Base-by-base conservation (phyloP, 1,140 invertebrate species). In the Ceratina japonica region DNA sequence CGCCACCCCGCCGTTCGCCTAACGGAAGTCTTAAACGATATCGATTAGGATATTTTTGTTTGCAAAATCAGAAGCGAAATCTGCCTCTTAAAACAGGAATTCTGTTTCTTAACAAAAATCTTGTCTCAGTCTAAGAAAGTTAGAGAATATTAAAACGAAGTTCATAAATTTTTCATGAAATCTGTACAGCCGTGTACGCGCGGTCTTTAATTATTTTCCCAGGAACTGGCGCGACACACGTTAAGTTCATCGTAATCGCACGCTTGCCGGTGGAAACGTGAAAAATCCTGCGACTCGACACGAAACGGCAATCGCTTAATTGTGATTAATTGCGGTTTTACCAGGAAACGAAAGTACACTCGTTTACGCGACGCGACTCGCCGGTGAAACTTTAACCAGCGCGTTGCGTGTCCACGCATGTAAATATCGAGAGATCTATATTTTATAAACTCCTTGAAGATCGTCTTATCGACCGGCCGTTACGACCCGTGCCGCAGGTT, bases 241-340 rank as follows among this genome's bases (percentile, higher is more conserved):
- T 16, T 31, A 27, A 20, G 24, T 59, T 10, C 3, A 49, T n/a
- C 22, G 31, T 18, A 49, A 0, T 52, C 15, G 8, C 13, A 24
- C 13, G n/a, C 7, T 24, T 52, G 18, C 15, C 20, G 24, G 27
- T 31, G 15, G 12, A 31, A 68, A 27, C 22, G 49, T 1, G 22
- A n/a, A 56, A 59, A 59, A 49, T 75, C 20, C 4, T 58, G 31
- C 56, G 20, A 59, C 22, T 15, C 31, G 59, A 51, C 74, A 59
- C 54, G 63, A 15, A 66, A 75, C 62, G 20, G 22, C 63, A 49
- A 75, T 68, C 64, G 37, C 51, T 75, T 75, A 75, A 75, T 75
- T 75, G 56, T 75, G 74, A 75, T 75, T 75, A 75, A 75, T 75
- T 16, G 51, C 54, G 37, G 37, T 15, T 68, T 68, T 68, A 59